Conservation (phyloP, 2,113 vertebrate species). For the Corvus cornix region DNA sequence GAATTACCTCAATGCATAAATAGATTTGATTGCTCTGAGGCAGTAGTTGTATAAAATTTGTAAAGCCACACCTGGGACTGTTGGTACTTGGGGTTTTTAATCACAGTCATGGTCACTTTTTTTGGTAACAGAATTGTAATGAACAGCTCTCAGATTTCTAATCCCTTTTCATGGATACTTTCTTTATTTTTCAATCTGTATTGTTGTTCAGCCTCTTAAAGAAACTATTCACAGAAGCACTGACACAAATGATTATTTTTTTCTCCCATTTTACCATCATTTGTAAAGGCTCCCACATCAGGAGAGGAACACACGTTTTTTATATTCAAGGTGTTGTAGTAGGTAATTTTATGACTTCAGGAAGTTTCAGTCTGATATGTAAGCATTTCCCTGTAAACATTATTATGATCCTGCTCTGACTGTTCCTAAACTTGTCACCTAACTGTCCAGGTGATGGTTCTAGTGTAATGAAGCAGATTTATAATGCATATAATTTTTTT, state of each 20-base stretch:
- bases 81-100: not conserved
- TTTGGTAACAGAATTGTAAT: not conserved
- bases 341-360: not conserved
- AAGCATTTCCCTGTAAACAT: not conserved
- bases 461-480: not conserved
- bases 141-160: not conserved
- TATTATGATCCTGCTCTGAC: not conserved
- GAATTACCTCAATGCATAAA: not conserved
- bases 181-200: not conserved
- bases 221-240: not conserved
- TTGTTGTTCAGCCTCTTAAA: not conserved
- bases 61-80: not conserved
- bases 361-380: not conserved
- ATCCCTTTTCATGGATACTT: not conserved
- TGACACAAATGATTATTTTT: rapidly evolving
- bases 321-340: not conserved
- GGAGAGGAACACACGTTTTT: not conserved
- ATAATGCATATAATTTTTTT: not conserved
- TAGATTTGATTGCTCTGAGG: not conserved
- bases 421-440: not conserved
- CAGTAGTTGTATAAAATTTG: not conserved
- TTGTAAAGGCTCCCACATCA: not conserved
- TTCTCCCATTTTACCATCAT: not conserved
- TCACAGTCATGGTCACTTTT: not conserved
- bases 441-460: not conserved